These are phyloP conservation scores for Serilophus lunatus DNA, from an alignment of 2,113 vertebrate species.

Conservation along the genomic window DNA sequence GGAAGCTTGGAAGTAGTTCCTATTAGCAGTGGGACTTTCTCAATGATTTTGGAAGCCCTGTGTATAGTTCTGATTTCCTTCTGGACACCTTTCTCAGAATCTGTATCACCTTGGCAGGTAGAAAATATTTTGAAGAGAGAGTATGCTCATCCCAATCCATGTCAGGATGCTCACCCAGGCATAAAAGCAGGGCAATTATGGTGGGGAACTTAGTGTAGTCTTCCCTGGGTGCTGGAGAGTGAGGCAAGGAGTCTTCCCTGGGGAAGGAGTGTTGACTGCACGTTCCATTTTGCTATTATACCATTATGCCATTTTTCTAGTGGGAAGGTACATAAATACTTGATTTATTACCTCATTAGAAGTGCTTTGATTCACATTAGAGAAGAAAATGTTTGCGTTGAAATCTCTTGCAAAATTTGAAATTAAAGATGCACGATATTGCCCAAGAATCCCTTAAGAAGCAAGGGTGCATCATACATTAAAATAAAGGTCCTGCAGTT, in stretches of 20 bases:
- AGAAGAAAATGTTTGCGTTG: neutral
- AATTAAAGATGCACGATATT: neutral
- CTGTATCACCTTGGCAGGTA: neutral
- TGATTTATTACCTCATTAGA: neutral
- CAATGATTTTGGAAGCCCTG: neutral
- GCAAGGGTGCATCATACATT: neutral
- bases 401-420: neutral
- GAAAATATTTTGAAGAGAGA: neutral
- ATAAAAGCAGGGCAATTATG: rapidly evolving
- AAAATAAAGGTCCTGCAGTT: neutral
- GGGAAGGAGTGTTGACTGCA: neutral
- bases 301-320: neutral
- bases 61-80: neutral
- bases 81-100: neutral
- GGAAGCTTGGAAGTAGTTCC: too few species aligned
- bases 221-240: neutral
- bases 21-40: neutral
- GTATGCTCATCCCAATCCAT: neutral
- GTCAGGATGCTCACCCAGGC: neutral
- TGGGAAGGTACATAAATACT: neutral
- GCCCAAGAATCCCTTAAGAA: neutral
- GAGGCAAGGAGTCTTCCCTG: neutral
- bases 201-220: neutral
- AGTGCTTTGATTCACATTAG: neutral
- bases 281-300: too few species aligned